Evolutionary conservation across 2,113 vertebrate genomes (phyloP), one percentile per base, ranked within the genome.

Genomic region (Ornithorhynchus anatinus): DNA sequence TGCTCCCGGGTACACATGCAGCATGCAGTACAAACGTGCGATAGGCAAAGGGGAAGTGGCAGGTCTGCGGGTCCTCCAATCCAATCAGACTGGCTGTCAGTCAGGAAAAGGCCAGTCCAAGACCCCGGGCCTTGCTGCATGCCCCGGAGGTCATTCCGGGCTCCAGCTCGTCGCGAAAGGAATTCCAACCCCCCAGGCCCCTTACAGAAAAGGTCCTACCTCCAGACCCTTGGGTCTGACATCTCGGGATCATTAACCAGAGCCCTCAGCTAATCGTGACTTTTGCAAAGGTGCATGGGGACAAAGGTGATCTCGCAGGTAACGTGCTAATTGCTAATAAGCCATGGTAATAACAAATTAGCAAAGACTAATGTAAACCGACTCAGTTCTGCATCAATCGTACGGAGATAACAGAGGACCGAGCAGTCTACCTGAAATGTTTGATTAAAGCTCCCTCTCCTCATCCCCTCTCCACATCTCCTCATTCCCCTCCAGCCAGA

Each of bases 221-320:
- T 84, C 75, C 75, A 51, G 23, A 13, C 8, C 62, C 44, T 67
- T 15, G 63, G 69, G 62, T 11, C 81, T 50, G 59, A 85, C 77
- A 79, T 84, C 82, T 84, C 78, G 61, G 72, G 80, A 85, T 85
- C 80, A 84, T 84, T 85, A 85, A 69, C 69, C 74, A 83, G 77
- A 50, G 19, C 11, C 14, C 65, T 83, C 72, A 59, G 59, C 80
- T 87, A 80, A 87, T 69, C 69, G 81, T 63, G 85, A 81, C 82
- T 72, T 87, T 53, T 79, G 69, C 50, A 72, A 75, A 77, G 78
- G 85, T 70, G 80, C 69, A 81, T 59, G 39, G 85, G 85, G 82
- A 87, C 56, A 77, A 40, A 77, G n/a, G 25, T 58, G 82, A 84
- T 85, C 85, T 87, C 80, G 85, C 82, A 85, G 78, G 69, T 59